These are phyloP conservation scores for Apaloderma vittatum DNA, from an alignment of 2,113 vertebrate species.

Conservation along the genomic window DNA sequence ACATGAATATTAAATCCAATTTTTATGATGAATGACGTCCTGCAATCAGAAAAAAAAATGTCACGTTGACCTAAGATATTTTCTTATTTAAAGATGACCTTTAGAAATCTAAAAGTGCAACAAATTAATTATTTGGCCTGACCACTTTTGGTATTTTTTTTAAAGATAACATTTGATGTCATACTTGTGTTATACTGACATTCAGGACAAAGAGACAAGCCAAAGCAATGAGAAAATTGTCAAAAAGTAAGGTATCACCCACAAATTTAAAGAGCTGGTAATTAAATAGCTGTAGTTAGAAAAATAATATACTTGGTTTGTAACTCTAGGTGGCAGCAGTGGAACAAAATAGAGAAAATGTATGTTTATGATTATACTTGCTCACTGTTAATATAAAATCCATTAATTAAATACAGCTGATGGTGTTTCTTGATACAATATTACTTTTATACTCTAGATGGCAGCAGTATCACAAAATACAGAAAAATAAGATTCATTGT, in stretches of 20 bases:
- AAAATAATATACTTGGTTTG: not conserved
- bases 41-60: not conserved
- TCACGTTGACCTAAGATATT: not conserved
- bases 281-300: not conserved
- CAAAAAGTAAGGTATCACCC: not conserved
- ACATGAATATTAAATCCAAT: not conserved
- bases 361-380: not conserved
- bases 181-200: not conserved
- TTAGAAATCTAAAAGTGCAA: not conserved
- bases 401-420: conserved; percentile 26
- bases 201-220: conserved; percentile 25
- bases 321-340: conserved; percentile 66
- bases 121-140: not conserved
- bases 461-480: conserved; percentile 81
- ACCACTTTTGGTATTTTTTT: not conserved
- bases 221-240: not conserved
- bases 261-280: not conserved
- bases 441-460: conserved; percentile 77
- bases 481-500: conserved; percentile 15
- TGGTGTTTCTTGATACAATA: not conserved
- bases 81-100: not conserved
- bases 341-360: conserved; percentile 36
- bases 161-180: not conserved
- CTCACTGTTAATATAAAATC: conserved; percentile 5
- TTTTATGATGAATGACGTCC: not conserved